These are phyloP conservation scores for Seriola aureovittata DNA, from an alignment of 2,113 vertebrate species.

Conservation along the genomic window DNA sequence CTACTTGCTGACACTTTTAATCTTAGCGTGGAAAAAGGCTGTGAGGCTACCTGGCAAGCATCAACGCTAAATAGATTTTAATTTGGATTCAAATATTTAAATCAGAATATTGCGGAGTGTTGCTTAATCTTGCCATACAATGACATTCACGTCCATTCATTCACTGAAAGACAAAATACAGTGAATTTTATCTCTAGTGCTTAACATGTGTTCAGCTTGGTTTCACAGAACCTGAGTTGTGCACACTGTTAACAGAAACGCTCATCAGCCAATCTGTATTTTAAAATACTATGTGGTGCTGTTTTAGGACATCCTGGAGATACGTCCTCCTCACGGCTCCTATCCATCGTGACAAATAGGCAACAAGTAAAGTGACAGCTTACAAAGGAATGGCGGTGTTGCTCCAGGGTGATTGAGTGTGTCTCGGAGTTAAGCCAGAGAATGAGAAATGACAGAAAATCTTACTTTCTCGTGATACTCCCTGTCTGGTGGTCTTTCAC, in stretches of 20 bases:
- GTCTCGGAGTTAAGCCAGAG: conserved; percentile 53
- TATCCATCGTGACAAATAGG: neutral
- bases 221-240: conserved; percentile 20
- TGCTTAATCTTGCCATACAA: conserved; percentile 21
- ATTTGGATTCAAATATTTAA: conserved; percentile 21
- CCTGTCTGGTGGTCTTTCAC: conserved; percentile 53
- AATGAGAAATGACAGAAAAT: conserved; percentile 54
- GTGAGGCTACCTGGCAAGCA: conserved; percentile 20
- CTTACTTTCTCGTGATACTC: conserved; percentile 37
- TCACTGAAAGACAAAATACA: neutral
- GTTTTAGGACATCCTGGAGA: neutral
- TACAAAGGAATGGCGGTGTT: conserved; percentile 42
- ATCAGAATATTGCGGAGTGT: conserved; percentile 3
- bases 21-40: conserved; percentile 19
- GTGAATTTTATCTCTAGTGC: conserved; percentile 5
- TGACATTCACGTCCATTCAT: neutral
- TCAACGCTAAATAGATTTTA: neutral
- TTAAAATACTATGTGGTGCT: conserved; percentile 4
- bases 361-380: conserved; percentile 31
- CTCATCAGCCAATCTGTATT: conserved; percentile 43
- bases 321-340: conserved; percentile 24
- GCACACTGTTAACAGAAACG: neutral
- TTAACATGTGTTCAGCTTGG: conserved; percentile 40
- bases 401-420: conserved; percentile 59
- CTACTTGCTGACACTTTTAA: conserved; percentile 31